Evolutionary conservation across 2,113 vertebrate genomes (phyloP).

Genomic region (Cyanistes caeruleus): DNA sequence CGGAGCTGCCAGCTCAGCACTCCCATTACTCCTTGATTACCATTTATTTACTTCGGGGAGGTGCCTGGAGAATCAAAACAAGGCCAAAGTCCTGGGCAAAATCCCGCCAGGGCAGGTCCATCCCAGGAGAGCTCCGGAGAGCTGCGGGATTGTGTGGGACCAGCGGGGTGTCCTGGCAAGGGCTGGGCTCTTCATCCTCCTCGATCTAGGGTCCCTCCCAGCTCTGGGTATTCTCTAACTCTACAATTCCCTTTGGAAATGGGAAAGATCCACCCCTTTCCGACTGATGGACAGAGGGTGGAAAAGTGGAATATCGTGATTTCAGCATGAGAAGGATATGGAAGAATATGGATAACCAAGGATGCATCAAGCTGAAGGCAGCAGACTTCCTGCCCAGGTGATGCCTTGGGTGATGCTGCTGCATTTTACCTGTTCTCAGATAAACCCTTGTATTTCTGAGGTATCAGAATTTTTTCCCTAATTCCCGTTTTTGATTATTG

Average conservation of each 20-base stretch:
- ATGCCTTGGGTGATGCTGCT: background rate
- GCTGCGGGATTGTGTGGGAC: background rate
- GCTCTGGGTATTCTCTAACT: background rate
- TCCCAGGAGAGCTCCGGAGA: fast-evolving
- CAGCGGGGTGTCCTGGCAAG: background rate
- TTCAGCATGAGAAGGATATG: background rate
- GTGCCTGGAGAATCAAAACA: background rate
- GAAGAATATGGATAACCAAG: background rate
- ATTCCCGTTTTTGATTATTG: background rate
- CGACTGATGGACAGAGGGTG: fast-evolving
- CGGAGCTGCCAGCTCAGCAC: background rate
- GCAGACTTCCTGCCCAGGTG: background rate
- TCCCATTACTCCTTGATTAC: background rate
- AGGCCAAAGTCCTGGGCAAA: background rate
- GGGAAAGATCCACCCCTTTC: background rate
- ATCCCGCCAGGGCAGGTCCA: background rate
- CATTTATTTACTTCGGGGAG: background rate
- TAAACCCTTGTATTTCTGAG: background rate
- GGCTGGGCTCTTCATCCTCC: fast-evolving
- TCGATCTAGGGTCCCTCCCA: background rate
- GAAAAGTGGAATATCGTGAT: background rate
- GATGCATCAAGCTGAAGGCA: background rate
- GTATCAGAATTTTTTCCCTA: background rate
- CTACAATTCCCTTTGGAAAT: background rate
- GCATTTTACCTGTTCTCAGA: background rate